phyloP scores from a whole-genome alignment of 2,113 vertebrate genomes.

The Sander lucioperca region DNA sequence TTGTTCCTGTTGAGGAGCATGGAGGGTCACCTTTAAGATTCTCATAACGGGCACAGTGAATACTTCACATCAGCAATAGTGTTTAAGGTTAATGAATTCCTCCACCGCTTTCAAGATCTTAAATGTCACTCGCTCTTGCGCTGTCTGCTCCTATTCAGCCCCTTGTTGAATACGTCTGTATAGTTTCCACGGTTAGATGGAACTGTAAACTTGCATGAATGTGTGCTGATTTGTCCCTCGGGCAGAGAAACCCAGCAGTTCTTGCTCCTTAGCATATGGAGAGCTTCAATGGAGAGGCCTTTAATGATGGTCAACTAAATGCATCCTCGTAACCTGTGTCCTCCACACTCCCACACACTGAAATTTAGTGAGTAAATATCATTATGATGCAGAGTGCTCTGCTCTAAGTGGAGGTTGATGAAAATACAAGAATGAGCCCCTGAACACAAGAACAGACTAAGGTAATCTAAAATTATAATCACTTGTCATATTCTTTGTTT shows the following conservation, averaged over 20 bases:
- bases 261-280: slow-evolving; percentile 61
- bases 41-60: background rate
- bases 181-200: background rate
- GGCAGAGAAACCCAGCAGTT: slow-evolving; percentile 1
- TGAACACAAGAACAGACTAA: slow-evolving; percentile 24
- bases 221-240: background rate
- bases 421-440: slow-evolving; percentile 13
- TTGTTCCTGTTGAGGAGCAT: background rate
- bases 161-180: background rate
- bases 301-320: slow-evolving; percentile 50
- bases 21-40: slow-evolving; percentile 13
- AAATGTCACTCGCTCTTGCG: slow-evolving; percentile 44
- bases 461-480: slow-evolving; percentile 45
- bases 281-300: slow-evolving; percentile 45
- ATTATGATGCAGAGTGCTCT: slow-evolving; percentile 42
- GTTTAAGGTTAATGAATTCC: slow-evolving; percentile 59
- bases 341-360: slow-evolving; percentile 43
- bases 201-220: slow-evolving; percentile 5
- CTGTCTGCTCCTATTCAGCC: slow-evolving; percentile 13
- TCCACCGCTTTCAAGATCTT: slow-evolving; percentile 19
- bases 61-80: background rate
- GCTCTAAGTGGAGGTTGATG: slow-evolving; percentile 11
- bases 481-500: background rate
- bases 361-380: slow-evolving; percentile 37
- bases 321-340: background rate